Percentiles rank a stretch among this genome's conserved stretches.
These are phyloP conservation scores for Diplodus puntazzo DNA, from an alignment of 2,797 vertebrate species.

Conservation along the genomic window DNA sequence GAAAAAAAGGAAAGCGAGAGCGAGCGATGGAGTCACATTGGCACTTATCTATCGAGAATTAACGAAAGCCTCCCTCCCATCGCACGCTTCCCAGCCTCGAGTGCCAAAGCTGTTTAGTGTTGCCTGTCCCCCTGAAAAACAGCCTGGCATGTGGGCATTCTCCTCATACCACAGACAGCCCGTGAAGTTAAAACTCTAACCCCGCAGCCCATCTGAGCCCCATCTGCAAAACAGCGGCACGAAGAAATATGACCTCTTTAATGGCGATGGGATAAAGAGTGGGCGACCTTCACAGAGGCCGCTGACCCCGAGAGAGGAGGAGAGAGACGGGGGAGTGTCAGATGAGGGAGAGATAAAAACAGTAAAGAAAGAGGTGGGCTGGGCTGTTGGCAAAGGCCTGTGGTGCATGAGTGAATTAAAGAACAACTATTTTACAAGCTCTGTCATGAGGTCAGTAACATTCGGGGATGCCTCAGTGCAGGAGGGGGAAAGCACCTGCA, in stretches of 20 bases:
- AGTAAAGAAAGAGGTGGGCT: slow-evolving; percentile 65
- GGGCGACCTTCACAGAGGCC: slow-evolving; percentile 60
- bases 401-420: slow-evolving; percentile 72
- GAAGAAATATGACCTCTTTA: slow-evolving; percentile 75
- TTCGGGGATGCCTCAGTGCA: background rate
- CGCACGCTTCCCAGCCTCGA: slow-evolving; percentile 63
- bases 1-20: slow-evolving; percentile 45
- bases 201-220: slow-evolving; percentile 28
- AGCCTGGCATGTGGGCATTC: slow-evolving; percentile 87
- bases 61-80: slow-evolving; percentile 89
- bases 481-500: background rate
- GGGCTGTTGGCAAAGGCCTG: slow-evolving; percentile 42
- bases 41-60: slow-evolving; percentile 75
- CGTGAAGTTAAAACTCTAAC: slow-evolving; percentile 37
- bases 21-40: slow-evolving; percentile 46
- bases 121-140: slow-evolving; percentile 85
- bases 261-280: slow-evolving; percentile 51
- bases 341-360: slow-evolving; percentile 44
- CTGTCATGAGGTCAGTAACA: slow-evolving; percentile 54
- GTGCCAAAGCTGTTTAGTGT: slow-evolving; percentile 86
- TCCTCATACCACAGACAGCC: slow-evolving; percentile 59
- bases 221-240: slow-evolving; percentile 27
- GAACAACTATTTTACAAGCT: slow-evolving; percentile 63
- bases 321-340: slow-evolving; percentile 55
- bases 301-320: slow-evolving; percentile 59